phyloP scores from a whole-genome alignment of 2,797 vertebrate genomes.

The Anguilla obscura region DNA sequence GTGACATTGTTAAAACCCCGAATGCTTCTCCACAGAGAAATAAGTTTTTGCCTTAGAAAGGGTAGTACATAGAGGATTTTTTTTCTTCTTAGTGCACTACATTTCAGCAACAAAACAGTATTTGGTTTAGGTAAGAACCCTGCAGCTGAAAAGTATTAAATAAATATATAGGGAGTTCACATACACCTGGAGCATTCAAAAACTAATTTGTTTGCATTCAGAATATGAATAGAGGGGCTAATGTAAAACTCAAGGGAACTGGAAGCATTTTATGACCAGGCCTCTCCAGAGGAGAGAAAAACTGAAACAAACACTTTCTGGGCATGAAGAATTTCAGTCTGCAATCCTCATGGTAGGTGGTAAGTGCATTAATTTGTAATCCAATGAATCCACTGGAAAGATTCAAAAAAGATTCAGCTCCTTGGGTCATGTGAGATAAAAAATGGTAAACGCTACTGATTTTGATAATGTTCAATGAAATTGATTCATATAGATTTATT shows the following conservation, averaged over 20 bases:
- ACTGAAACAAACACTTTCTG: background rate
- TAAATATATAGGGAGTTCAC: background rate
- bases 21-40: background rate
- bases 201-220: background rate
- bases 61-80: background rate
- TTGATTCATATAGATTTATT: too few relatives aligned
- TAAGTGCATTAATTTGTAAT: background rate
- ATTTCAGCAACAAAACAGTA: conserved; percentile 49
- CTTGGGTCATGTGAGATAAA: background rate
- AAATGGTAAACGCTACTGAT: too few relatives aligned
- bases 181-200: background rate
- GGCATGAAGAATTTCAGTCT: background rate
- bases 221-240: background rate
- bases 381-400: background rate
- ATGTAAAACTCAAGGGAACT: background rate
- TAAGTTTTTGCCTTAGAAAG: background rate
- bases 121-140: conserved; percentile 34
- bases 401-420: background rate
- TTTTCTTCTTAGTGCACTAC: background rate
- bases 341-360: background rate
- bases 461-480: too few relatives aligned
- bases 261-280: background rate
- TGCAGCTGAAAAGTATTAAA: conserved; percentile 18
- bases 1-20: background rate
- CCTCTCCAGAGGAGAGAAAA: background rate